Evolutionary conservation across 2,797 vertebrate species (phyloP).

Genomic region (Sebastes oblongus): DNA sequence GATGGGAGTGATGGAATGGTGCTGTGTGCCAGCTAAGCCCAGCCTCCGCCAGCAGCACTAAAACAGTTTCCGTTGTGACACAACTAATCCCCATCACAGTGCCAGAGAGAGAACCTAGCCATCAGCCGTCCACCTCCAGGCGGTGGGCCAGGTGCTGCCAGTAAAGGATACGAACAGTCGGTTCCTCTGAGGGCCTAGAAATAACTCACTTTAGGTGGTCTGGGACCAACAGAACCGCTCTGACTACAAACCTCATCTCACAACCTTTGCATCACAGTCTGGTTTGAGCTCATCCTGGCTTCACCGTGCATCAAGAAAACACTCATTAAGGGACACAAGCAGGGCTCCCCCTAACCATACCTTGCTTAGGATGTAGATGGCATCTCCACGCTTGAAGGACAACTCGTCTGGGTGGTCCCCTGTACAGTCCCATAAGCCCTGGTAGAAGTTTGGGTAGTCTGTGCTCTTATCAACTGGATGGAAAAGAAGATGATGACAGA

Average conservation of each 20-base stretch:
- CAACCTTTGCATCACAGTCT: constrained; percentile 15
- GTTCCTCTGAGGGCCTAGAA: constrained; percentile 56
- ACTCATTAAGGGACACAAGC: neutral
- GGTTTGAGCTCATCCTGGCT: constrained; percentile 6
- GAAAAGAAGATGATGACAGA: constrained; percentile 8
- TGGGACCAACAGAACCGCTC: constrained; percentile 28
- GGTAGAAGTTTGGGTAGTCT: constrained; percentile 94
- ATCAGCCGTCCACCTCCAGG: constrained; percentile 62
- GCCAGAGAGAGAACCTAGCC: constrained; percentile 61
- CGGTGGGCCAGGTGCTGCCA: constrained; percentile 67
- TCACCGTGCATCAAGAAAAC: neutral
- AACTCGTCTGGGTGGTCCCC: constrained; percentile 90
- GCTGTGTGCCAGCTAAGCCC: constrained; percentile 71
- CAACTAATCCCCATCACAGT: constrained; percentile 78
- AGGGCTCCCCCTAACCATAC: constrained; percentile 75
- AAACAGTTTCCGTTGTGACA: constrained; percentile 83
- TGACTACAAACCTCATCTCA: constrained; percentile 28
- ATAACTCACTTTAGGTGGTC: constrained; percentile 70
- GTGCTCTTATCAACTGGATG: constrained; percentile 74
- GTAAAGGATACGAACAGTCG: constrained; percentile 66
- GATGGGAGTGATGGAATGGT: constrained; percentile 79
- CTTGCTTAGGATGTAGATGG: constrained; percentile 98
- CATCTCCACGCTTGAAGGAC: constrained; percentile 94
- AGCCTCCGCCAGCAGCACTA: constrained; percentile 75
- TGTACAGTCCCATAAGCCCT: constrained; percentile 93